phyloP scores from a whole-genome alignment of 2,888 invertebrate genomes.

The Dryomyza anilis region DNA sequence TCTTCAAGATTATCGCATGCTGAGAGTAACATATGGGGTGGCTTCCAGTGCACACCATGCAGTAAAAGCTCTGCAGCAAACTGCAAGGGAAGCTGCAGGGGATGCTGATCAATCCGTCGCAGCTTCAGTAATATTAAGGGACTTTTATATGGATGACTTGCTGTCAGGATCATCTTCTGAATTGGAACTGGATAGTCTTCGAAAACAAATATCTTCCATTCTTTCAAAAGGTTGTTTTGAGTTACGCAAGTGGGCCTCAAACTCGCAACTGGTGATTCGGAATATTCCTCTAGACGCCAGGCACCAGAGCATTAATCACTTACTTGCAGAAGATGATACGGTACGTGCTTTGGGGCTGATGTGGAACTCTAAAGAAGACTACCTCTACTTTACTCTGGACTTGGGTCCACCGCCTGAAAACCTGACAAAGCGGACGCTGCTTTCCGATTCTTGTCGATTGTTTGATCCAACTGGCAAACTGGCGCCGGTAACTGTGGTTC shows the following conservation, averaged over 20 bases:
- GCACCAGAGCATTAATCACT: background rate
- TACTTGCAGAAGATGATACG: background rate
- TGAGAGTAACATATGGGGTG: conserved; percentile 31
- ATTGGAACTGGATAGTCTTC: background rate
- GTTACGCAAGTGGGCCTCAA: no score
- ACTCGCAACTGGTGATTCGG: background rate
- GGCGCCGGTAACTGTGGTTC: no score
- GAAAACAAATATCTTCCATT: no score
- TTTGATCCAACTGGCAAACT: conserved; percentile 3
- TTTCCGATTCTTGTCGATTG: background rate
- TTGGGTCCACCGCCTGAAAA: background rate
- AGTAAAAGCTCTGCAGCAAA: conserved; percentile 28
- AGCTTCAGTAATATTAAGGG: background rate
- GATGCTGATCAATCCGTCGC: background rate
- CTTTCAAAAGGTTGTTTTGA: no score
- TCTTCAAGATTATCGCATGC: no score
- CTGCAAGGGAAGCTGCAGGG: conserved; percentile 17
- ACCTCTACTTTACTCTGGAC: background rate
- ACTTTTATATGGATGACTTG: conserved; percentile 5
- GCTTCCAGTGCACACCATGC: conserved; percentile 28
- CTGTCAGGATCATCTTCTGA: background rate
- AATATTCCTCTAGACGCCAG: background rate
- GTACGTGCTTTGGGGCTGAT: conserved; percentile 6
- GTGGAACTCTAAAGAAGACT: background rate
- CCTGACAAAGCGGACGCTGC: background rate